A percentile compares a stretch with the other conserved stretches of the same genome.
Conservation (phyloP, 1,140 invertebrate species). For the Meloidogyne hapla region DNA sequence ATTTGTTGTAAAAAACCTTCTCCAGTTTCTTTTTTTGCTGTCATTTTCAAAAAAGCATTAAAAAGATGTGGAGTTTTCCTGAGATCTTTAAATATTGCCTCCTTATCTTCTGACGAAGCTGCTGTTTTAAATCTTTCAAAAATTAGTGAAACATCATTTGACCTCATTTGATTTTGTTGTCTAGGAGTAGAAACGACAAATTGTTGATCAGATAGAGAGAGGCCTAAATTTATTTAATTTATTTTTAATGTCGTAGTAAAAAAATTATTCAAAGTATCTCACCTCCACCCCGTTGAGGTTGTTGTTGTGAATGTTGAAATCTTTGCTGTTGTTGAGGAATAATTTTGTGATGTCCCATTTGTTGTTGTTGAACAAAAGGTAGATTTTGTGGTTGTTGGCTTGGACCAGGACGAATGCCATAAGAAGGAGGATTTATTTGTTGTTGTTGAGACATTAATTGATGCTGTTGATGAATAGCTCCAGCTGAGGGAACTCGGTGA, state of each 20-base stretch:
- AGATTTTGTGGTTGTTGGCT: conserved; percentile 29
- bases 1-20: not conserved
- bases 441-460: conserved; percentile 39
- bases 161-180: conserved; percentile 28
- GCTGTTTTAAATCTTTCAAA: conserved; percentile 35
- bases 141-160: conserved; percentile 33
- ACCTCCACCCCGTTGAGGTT: not conserved
- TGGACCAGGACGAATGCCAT: conserved; percentile 34
- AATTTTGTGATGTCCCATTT: conserved; percentile 9
- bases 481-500: conserved; percentile 17
- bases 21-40: not conserved
- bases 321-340: conserved; percentile 5
- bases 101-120: conserved; percentile 17
- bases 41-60: conserved; percentile 53
- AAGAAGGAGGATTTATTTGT: conserved; percentile 50
- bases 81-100: conserved; percentile 42
- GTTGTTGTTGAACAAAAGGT: conserved; percentile 11
- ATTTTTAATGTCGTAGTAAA: no score
- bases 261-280: not conserved
- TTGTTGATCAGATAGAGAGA: not conserved
- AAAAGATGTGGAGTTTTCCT: conserved; percentile 56
- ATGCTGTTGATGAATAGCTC: conserved; percentile 25
- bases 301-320: not conserved
- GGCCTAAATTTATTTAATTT: no score
- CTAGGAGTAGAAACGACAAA: not conserved